Base-by-base conservation (phyloP, 2,888 invertebrate species). In the Zygothrica quintamaculata region DNA sequence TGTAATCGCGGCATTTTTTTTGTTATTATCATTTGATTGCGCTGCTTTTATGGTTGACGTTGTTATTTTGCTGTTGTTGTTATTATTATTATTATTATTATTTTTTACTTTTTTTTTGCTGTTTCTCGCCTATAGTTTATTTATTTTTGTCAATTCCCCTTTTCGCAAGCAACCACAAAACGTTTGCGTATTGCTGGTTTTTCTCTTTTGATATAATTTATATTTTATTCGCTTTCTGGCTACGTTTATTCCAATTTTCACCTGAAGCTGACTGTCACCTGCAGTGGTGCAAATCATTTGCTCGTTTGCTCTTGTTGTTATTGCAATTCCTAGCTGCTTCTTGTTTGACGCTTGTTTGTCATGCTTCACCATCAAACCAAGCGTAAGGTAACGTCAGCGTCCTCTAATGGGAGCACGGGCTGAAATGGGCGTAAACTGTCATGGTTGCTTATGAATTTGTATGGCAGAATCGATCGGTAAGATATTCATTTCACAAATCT, bases 11-110 rank as follows among this genome's bases (percentile, higher is more conserved):
- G 75, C 77, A 77, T 74, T 86, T 87, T 85, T n/a, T n/a, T n/a
- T n/a, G n/a, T n/a, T 82, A 82, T 87, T 82, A 82, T 82, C 82
- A 84, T 85, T 87, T 82, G 87, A 85, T 82, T 85, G 87, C 67
- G 73, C 68, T 84, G 74, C 81, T 77, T 84, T 82, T 77, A 79
- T 76, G 71, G 77, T 66, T 74, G 84, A 53, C 70, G 73, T 68
- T 70, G 76, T 46, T 43, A 9, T 43, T 39, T 34, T 25, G 18
- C 18, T 22, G 5, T 47, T 34, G 5, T 37, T 37, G 7, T 50
- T 47, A 40, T 48, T 44, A 36, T 34, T 51, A 13, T 51, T 22
- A 29, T 16, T 42, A 1, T 36, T 51, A 11, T 58, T 50, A 22
- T 59, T 58, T 31, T 36, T 68, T 36, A 31, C 47, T 61, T 66